phyloP scores from a whole-genome alignment of 2,888 invertebrate species.

The Conistra vaccinii region DNA sequence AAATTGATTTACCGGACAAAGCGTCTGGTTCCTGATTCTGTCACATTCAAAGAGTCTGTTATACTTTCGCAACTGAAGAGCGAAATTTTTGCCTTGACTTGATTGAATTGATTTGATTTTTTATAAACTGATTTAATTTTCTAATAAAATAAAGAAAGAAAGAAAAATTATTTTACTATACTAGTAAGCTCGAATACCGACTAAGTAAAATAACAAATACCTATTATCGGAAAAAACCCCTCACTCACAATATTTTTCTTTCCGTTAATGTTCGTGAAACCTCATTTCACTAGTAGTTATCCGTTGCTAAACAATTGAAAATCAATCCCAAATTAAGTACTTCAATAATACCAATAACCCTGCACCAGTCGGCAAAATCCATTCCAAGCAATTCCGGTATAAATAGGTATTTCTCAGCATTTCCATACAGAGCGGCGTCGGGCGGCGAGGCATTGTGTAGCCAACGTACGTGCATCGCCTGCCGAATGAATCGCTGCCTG shows the following conservation, averaged over 20 bases:
- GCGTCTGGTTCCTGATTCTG: not conserved
- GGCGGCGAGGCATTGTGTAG: conserved; percentile 51
- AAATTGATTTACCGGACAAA: not conserved
- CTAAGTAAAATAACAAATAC: not conserved
- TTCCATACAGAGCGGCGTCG: conserved; percentile 65
- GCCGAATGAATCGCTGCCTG: conserved; percentile 81
- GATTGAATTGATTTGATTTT: too few relatives aligned
- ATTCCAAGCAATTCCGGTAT: conserved; percentile 53
- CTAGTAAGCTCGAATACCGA: not conserved
- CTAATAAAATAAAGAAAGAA: not conserved
- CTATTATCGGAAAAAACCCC: not conserved
- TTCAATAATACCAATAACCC: conserved; percentile 12
- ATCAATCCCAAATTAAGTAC: not conserved
- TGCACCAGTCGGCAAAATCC: conserved; percentile 21
- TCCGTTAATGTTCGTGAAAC: not conserved
- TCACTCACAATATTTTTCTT: not conserved
- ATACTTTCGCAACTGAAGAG: not conserved
- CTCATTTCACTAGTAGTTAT: not conserved
- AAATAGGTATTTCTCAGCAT: conserved; percentile 66
- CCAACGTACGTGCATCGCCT: conserved; percentile 78
- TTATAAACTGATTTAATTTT: not conserved
- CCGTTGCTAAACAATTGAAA: not conserved
- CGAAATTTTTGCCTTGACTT: not conserved
- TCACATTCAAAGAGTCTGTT: not conserved
- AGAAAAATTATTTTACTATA: not conserved